Base-by-base conservation (phyloP, 2,797 vertebrate species). In the Heterohyrax brucei region DNA sequence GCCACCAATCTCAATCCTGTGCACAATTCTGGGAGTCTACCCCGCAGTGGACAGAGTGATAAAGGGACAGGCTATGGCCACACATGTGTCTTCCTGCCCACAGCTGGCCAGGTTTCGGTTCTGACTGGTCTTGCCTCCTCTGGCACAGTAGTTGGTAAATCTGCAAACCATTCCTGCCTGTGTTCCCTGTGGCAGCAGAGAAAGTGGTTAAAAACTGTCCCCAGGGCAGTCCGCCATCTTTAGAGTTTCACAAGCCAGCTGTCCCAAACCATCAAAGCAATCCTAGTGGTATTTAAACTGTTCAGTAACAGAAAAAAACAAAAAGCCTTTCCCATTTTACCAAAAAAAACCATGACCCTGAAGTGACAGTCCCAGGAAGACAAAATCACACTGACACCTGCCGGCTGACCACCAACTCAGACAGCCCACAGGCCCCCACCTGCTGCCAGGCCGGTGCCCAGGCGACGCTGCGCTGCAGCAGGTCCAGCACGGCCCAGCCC, bases 211-310 rank as follows among this genome's bases (percentile, higher is more conserved):
- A 90, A 79, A 91, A 30, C n/a, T 46, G 87, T 1, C 19, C 56
- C 19, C 8, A 18, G 16, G 30, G n/a, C 77, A 24, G 26, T 18
- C 81, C 53, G 26, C 50, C 59, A 8, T 68, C 44, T 61, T 46
- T 7, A 46, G 9, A 5, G 22, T 62, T 94, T 88, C 33, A 89
- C 76, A 72, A 81, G 22, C 18, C 8, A 84, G 53, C 73, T 94
- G 30, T 77, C 46, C 80, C 56, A 84, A 93, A 79, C n/a, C 44
- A 70, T 81, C 62, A 94, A 92, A 90, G 70, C 46, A 95, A 84
- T 59, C 86, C 30, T 92, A 50, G 83, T 75, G 48, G n/a, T 95
- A 84, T 86, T 92, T 89, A 92, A 95, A 83, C 68, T 85, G 78
- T 14, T 64, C 21, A 84, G 7, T 59, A 62, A 88, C 61, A 62